Evolutionary conservation across 2,888 invertebrate genomes (phyloP).

Genomic region (Tetragonula carbonaria): DNA sequence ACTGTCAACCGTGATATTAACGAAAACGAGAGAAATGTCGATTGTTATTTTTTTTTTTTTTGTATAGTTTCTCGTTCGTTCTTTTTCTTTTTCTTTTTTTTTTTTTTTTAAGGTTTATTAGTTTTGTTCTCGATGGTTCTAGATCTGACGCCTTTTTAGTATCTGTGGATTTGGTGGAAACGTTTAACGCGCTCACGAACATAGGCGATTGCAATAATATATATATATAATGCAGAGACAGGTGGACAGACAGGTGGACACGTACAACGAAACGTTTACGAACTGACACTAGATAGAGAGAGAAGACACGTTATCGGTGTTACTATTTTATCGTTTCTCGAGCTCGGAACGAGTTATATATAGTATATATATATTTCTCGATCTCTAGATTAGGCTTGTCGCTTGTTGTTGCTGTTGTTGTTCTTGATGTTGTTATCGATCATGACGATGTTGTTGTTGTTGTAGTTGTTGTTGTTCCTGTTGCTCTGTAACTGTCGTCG

Average conservation of each 20-base stretch:
- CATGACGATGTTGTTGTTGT: slow-evolving; percentile 68
- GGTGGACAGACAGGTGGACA: slow-evolving; percentile 55
- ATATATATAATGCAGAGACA: slow-evolving; percentile 46
- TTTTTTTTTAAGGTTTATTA: neutral
- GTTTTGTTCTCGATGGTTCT: slow-evolving; percentile 32
- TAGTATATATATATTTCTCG: slow-evolving; percentile 23
- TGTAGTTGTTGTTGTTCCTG: slow-evolving; percentile 64
- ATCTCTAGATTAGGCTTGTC: slow-evolving; percentile 56
- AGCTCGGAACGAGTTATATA: slow-evolving; percentile 29
- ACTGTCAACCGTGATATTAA: slow-evolving; percentile 24
- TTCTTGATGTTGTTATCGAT: slow-evolving; percentile 69
- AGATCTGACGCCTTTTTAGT: slow-evolving; percentile 23
- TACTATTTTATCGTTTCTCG: slow-evolving; percentile 10
- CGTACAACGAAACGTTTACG: slow-evolving; percentile 44
- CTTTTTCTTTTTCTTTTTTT: neutral
- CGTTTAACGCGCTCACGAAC: slow-evolving; percentile 49
- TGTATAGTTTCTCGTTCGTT: slow-evolving; percentile 28
- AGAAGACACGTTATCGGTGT: slow-evolving; percentile 17
- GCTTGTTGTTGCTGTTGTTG: slow-evolving; percentile 71
- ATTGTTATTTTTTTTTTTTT: neutral
- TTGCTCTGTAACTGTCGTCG: slow-evolving; percentile 68
- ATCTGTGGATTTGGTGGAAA: neutral
- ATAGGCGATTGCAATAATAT: slow-evolving; percentile 29
- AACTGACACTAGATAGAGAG: slow-evolving; percentile 8
- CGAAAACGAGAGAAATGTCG: slow-evolving; percentile 25